A percentile compares a stretch with the other conserved stretches of the same genome.
phyloP scores from a whole-genome alignment of 2,113 vertebrate species.

The Panthera uncia region DNA sequence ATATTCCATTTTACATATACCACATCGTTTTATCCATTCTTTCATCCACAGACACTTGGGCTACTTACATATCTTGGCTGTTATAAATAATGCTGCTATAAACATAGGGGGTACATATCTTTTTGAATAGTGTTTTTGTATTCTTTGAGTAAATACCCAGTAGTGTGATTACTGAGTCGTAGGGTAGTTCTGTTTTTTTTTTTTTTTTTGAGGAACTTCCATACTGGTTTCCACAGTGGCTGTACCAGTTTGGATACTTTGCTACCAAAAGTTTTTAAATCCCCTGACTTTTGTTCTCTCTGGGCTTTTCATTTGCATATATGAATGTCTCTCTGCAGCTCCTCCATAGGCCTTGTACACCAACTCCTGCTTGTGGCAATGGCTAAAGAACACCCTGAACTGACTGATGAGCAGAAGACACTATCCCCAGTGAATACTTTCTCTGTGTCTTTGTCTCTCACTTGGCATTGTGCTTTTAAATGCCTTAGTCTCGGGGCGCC shows the following conservation, averaged over 20 bases:
- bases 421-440: not conserved
- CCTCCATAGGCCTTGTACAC: not conserved
- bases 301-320: not conserved
- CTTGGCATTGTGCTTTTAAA: not conserved
- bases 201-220: not conserved
- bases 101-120: not conserved
- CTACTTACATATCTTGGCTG: not conserved
- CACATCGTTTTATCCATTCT: not conserved
- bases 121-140: not conserved
- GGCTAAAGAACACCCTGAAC: not conserved
- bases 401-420: not conserved
- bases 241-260: not conserved
- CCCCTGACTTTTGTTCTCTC: not conserved
- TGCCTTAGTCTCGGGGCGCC: not conserved
- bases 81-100: not conserved
- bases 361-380: not conserved
- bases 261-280: not conserved
- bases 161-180: not conserved
- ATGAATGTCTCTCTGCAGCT: not conserved
- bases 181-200: not conserved
- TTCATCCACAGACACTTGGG: not conserved
- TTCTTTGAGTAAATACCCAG: not conserved
- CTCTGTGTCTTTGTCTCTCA: not conserved
- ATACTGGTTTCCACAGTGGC: not conserved
- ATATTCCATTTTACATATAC: not conserved